Base-by-base conservation (phyloP, 2,797 vertebrate species). In the Podarcis siculus region DNA sequence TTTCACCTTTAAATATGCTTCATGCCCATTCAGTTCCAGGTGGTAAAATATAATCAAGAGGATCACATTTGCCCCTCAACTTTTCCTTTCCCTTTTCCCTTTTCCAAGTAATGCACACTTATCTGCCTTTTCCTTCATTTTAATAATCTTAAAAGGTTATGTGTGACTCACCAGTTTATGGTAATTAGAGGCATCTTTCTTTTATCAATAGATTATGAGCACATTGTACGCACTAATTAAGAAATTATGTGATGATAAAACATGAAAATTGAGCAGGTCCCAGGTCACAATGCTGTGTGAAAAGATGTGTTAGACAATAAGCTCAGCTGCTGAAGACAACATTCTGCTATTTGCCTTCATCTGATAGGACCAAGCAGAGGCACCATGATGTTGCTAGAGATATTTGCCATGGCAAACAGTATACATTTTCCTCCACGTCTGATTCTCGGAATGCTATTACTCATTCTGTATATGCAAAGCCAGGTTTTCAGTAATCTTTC, bases 161-260 rank as follows among this genome's bases (percentile, higher is more conserved):
- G 37, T 93, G 61, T 95, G 91, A 95, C 91, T 95, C 95, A 94
- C 89, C 91, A 94, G 27, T 82, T 94, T 90, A 61, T 87, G 76
- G 76, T 79, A 89, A 94, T 90, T 32, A 90, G 49, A 85, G 92
- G 83, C 8, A 86, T 72, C 87, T 66, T 76, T 66, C 35, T 91
- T 83, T 91, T 86, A 83, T 90, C 1, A 0, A 76, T 35, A 39
- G 25, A 82, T 25, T 92, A 92, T 91, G 67, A 80, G 92, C 89
- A 90, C 39, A 86, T 90, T 86, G 92, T 69, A 90, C 90, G 87
- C 81, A 39, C 35, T 72, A 85, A 89, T 79, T 90, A 87, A 91
- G 49, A 91, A 73, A 73, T 61, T 21, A 45, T 39, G 37, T 77
- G 78, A 64, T 81, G 73, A 10, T 5, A 86, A 73, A 90, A 91